phyloP scores from a whole-genome alignment of 2,113 vertebrate genomes.

The Callochromis pleurospilus region DNA sequence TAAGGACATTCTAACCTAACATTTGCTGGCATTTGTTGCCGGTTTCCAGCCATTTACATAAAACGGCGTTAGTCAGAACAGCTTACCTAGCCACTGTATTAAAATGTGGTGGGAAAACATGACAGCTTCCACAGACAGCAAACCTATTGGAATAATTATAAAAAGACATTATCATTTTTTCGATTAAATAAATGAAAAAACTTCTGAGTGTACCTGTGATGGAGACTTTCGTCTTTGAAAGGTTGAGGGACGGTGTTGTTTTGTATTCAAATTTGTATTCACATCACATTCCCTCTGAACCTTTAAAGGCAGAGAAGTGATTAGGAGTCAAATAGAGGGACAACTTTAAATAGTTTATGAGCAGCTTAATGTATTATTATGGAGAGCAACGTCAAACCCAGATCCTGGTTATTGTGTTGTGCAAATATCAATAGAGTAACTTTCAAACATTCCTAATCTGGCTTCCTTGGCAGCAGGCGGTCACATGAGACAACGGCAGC shows the following conservation, averaged over 20 bases:
- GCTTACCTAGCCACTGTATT: neutral
- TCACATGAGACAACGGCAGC: slow-evolving; percentile 22
- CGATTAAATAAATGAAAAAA: neutral
- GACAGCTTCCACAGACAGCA: neutral
- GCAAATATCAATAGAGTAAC: neutral
- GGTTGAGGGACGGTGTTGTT: neutral
- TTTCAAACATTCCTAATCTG: slow-evolving; percentile 10
- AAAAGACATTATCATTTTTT: neutral
- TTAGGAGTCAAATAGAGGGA: neutral
- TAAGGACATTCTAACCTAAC: neutral
- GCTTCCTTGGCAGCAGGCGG: neutral
- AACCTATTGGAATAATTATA: neutral
- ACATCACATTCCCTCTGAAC: neutral
- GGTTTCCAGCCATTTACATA: neutral
- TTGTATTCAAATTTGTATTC: neutral
- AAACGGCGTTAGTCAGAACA: neutral
- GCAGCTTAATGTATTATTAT: neutral
- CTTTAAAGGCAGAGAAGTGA: neutral
- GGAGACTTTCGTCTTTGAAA: neutral
- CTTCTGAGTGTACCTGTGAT: neutral
- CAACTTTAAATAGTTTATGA: neutral
- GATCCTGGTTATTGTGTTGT: slow-evolving; percentile 56
- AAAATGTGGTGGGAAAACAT: neutral
- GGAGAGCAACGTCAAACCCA: neutral
- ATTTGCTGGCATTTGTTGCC: neutral